phyloP scores from a whole-genome alignment of 1,140 invertebrate species.

The Penaeus chinensis region DNA sequence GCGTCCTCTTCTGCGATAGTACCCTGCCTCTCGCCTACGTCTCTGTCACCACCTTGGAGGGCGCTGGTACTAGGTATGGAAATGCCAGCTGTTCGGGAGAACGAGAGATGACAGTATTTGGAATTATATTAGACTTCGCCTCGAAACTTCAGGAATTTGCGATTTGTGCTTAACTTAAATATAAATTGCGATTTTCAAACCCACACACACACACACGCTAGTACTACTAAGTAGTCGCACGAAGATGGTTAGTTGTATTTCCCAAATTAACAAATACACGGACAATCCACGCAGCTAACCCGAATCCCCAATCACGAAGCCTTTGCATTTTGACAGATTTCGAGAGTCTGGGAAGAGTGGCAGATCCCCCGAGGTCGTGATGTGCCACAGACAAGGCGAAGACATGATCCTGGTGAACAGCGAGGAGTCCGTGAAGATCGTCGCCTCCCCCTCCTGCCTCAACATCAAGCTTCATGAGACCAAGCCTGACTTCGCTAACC shows the following conservation, averaged over 20 bases:
- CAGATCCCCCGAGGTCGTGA: constrained; percentile 28
- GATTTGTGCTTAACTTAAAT: neutral
- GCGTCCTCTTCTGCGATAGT: constrained; percentile 59
- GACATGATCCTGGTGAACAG: constrained; percentile 40
- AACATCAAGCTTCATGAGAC: neutral
- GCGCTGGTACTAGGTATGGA: neutral
- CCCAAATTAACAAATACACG: no score
- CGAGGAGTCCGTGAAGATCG: constrained; percentile 54
- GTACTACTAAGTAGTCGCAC: no score
- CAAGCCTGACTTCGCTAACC: no score
- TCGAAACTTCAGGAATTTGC: neutral
- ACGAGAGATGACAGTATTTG: neutral
- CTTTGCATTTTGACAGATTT: neutral
- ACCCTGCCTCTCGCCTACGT: constrained; percentile 42
- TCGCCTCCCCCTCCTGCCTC: constrained; percentile 40
- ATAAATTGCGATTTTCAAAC: no score
- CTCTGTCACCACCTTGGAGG: constrained; percentile 48
- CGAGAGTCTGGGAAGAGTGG: neutral
- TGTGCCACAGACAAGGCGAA: constrained; percentile 57
- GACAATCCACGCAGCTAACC: no score
- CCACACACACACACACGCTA: no score
- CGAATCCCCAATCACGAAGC: neutral
- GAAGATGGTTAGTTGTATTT: no score
- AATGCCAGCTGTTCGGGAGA: neutral
- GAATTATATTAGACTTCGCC: neutral